Evolutionary conservation across 2,797 vertebrate genomes (phyloP).

Genomic region (Bovichtus diacanthus): DNA sequence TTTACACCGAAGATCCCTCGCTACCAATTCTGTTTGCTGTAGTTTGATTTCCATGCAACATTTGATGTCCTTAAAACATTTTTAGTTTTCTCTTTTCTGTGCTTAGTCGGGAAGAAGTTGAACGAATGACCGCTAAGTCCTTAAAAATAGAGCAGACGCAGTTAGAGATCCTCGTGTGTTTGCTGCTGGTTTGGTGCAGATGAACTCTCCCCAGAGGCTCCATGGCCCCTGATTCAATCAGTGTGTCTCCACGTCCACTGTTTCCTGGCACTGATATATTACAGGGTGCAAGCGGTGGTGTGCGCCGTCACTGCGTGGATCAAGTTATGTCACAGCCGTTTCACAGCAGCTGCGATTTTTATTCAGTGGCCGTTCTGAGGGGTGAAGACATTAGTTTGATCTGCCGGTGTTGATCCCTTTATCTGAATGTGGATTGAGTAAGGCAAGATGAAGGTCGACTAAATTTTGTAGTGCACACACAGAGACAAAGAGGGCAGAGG

Average conservation of each 20-base stretch:
- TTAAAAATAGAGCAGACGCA: conserved; percentile 67
- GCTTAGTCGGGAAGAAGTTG: conserved; percentile 52
- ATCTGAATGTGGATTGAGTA: conserved; percentile 79
- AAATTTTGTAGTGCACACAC: conserved; percentile 43
- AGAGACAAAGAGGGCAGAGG: conserved; percentile 28
- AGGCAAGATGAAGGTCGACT: conserved; percentile 80
- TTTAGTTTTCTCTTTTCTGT: conserved; percentile 31
- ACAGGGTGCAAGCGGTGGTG: conserved; percentile 74
- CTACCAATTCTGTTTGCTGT: neutral
- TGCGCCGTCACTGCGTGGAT: conserved; percentile 82
- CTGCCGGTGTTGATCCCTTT: conserved; percentile 76
- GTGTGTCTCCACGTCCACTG: conserved; percentile 73
- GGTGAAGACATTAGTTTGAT: conserved; percentile 83
- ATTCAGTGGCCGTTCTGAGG: conserved; percentile 74
- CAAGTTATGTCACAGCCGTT: conserved; percentile 86
- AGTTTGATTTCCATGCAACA: conserved; percentile 15
- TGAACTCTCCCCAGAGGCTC: conserved; percentile 79
- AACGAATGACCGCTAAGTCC: conserved; percentile 69
- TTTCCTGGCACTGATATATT: conserved; percentile 89
- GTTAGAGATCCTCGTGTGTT: conserved; percentile 56
- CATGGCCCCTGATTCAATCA: conserved; percentile 84
- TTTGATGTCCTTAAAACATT: conserved; percentile 15
- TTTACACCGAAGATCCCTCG: neutral
- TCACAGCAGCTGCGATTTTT: conserved; percentile 73
- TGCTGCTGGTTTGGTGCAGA: conserved; percentile 69